Percentiles rank a stretch among this genome's conserved stretches.
phyloP scores from a whole-genome alignment of 2,888 invertebrate species.

The Athrips mouffetella region DNA sequence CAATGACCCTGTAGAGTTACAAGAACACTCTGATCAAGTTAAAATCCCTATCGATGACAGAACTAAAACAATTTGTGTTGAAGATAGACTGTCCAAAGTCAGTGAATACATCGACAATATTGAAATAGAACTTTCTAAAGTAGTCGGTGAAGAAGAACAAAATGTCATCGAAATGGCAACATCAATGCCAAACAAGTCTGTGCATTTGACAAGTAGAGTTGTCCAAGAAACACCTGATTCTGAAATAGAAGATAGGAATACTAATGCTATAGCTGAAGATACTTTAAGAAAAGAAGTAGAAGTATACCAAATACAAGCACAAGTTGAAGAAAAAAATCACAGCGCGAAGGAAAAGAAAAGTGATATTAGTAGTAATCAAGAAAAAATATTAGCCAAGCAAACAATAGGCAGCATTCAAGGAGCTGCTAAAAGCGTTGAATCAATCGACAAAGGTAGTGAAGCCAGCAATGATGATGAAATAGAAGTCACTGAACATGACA shows the following conservation, averaged over 20 bases:
- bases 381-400: too few relatives aligned
- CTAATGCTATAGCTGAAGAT: slow-evolving; percentile 3
- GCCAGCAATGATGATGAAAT: slow-evolving; percentile 4
- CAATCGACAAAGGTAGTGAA: too few relatives aligned
- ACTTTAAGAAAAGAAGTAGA: too few relatives aligned
- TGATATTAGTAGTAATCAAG: too few relatives aligned
- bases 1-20: neutral
- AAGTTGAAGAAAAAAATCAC: neutral
- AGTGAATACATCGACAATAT: neutral
- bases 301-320: neutral
- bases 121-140: neutral
- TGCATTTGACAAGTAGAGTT: slow-evolving; percentile 13
- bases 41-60: neutral
- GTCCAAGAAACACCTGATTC: slow-evolving; percentile 14
- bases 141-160: neutral
- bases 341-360: neutral
- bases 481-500: slow-evolving; percentile 8
- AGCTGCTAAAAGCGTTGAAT: too few relatives aligned
- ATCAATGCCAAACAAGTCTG: slow-evolving; percentile 17
- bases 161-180: neutral
- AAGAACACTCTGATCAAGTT: too few relatives aligned
- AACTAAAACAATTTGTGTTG: neutral
- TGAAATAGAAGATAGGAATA: slow-evolving; percentile 9
- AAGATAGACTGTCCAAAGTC: slow-evolving; percentile 4
- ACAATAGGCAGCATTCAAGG: too few relatives aligned